These are phyloP conservation scores for Oxyteleia sp. DNA, from an alignment of 2,888 invertebrate species.

Conservation along the genomic window DNA sequence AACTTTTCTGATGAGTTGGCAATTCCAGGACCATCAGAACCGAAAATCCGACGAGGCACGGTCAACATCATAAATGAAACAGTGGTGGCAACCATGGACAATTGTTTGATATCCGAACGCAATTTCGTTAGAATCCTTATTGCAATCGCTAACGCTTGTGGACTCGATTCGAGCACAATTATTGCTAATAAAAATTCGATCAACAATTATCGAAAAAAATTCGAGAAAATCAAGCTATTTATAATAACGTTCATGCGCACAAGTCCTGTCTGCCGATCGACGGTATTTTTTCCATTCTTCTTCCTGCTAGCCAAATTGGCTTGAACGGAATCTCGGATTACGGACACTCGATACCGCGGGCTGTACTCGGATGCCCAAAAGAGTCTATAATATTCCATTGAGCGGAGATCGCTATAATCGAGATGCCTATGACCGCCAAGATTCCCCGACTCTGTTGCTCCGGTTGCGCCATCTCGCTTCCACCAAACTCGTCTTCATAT, in stretches of 20 bases:
- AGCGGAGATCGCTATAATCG: slow-evolving; percentile 82
- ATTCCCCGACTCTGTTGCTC: background rate
- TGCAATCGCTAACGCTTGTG: slow-evolving; percentile 60
- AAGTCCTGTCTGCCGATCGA: too few relatives aligned
- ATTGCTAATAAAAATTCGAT: slow-evolving; percentile 61
- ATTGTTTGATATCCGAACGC: slow-evolving; percentile 63
- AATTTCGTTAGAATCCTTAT: slow-evolving; percentile 61
- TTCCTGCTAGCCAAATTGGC: slow-evolving; percentile 83
- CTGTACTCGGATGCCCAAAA: slow-evolving; percentile 75
- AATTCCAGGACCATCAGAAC: slow-evolving; percentile 24
- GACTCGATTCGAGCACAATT: slow-evolving; percentile 33
- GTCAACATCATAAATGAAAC: slow-evolving; percentile 65
- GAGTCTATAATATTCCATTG: slow-evolving; percentile 80
- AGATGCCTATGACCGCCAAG: slow-evolving; percentile 70
- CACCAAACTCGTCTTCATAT: slow-evolving; percentile 62
- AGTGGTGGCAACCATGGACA: slow-evolving; percentile 68
- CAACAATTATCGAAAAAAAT: too few relatives aligned
- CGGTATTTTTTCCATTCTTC: slow-evolving; percentile 80
- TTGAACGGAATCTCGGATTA: slow-evolving; percentile 85
- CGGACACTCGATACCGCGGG: slow-evolving; percentile 81
- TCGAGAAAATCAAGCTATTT: slow-evolving; percentile 34
- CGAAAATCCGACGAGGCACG: slow-evolving; percentile 55
- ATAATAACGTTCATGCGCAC: too few relatives aligned
- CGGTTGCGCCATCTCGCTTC: slow-evolving; percentile 26
- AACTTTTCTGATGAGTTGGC: too few relatives aligned